phyloP scores from a whole-genome alignment of 2,797 vertebrate genomes.

The Holocentrus rufus region DNA sequence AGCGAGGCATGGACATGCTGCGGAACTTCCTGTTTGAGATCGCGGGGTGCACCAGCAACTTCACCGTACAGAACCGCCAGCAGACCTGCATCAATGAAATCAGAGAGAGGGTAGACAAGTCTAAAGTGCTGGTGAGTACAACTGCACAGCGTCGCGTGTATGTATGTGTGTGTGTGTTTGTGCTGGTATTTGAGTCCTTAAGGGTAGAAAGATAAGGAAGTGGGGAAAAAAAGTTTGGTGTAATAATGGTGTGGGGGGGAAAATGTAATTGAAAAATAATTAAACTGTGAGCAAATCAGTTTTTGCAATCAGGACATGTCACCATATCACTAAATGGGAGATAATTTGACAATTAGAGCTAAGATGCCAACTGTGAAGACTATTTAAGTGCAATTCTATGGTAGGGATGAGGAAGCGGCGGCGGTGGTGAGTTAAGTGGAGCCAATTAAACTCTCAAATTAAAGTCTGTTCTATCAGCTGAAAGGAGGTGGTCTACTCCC shows the following conservation, averaged over 20 bases:
- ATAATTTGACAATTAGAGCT: constrained; percentile 8
- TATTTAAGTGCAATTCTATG: not conserved
- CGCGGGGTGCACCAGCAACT: constrained; percentile 93
- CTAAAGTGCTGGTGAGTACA: constrained; percentile 94
- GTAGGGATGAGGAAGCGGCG: constrained; percentile 6
- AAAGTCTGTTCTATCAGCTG: constrained; percentile 62
- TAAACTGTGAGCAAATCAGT: not conserved
- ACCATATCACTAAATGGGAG: not conserved
- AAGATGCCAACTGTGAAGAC: constrained; percentile 15
- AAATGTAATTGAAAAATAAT: not conserved
- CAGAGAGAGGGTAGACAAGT: constrained; percentile 90
- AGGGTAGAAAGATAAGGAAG: not conserved
- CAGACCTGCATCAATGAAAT: constrained; percentile 90
- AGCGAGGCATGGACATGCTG: constrained; percentile 93
- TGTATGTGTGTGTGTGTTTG: not conserved
- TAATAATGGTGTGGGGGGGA: not conserved
- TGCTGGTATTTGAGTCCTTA: not conserved
- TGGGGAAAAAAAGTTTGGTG: not conserved
- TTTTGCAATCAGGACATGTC: not conserved
- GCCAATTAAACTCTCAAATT: constrained; percentile 77
- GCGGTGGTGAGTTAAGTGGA: constrained; percentile 49
- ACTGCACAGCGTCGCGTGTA: not conserved
- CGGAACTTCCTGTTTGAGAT: constrained; percentile 97
- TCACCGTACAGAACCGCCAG: constrained; percentile 94
- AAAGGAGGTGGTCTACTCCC: constrained; percentile 64